Conservation (phyloP, 2,113 vertebrate species). For the Lophotis ruficrista region DNA sequence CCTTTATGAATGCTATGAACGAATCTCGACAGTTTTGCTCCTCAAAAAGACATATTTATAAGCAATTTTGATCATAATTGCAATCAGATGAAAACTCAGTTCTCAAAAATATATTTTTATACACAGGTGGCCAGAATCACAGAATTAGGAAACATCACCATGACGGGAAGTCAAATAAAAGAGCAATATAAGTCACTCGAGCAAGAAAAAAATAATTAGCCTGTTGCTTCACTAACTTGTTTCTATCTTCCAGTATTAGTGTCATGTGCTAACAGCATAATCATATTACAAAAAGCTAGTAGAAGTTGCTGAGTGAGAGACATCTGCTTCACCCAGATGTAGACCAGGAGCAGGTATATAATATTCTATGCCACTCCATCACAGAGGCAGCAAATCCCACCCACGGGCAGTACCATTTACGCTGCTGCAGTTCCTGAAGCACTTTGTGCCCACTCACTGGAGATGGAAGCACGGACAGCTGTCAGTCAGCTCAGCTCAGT, state of each 20-base stretch:
- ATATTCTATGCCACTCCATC: not conserved
- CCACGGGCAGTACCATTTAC: fast-evolving
- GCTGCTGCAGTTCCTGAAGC: not conserved
- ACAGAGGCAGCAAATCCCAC: not conserved
- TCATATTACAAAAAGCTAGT: not conserved
- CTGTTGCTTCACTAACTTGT: not conserved
- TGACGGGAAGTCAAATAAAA: not conserved
- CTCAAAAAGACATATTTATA: not conserved
- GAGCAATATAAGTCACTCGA: not conserved
- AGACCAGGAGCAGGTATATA: not conserved
- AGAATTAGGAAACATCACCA: not conserved
- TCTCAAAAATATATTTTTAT: not conserved
- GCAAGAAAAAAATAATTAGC: not conserved
- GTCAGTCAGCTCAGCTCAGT: not conserved
- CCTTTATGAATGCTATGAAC: not conserved
- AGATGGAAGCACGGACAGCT: not conserved
- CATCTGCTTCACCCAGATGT: not conserved
- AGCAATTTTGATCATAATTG: not conserved
- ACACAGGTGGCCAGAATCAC: not conserved
- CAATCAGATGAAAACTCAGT: not conserved
- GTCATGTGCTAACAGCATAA: not conserved
- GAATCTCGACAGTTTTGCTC: not conserved
- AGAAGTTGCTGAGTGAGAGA: not conserved
- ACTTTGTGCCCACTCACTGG: fast-evolving
- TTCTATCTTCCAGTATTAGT: not conserved